Base-by-base conservation (phyloP, 2,888 invertebrate genomes). In the Aquatica leii region DNA sequence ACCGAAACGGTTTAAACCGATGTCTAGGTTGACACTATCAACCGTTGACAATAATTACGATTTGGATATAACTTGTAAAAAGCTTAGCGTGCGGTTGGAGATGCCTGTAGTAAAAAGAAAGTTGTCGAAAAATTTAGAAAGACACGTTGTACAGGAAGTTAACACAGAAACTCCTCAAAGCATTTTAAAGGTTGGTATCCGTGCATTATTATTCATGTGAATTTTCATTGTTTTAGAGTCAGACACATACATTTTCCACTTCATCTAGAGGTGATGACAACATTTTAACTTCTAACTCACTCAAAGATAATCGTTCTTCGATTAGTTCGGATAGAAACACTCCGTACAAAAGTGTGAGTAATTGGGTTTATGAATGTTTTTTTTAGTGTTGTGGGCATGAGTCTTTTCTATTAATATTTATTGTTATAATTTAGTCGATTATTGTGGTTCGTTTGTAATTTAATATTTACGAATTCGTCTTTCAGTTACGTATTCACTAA, bases 131-230 rank as follows among this genome's bases (percentile, higher is more conserved):
- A 56, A 11, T 4, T 9, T 18, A 2, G 43, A 15, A 9, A 15
- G 50, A 11, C 8, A 9, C 1, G 14, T n/a, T 12, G 31, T 1
- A 12, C 6, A 3, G 9, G 1, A n/a, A 34, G 14, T 8, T 9
- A 43, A 15, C 2, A 43, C 15, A 2, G 82, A 78, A 0, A 88
- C 88, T 0, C 89, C 89, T 0, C 88, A 88, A 59, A 89, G 89
- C 62, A 90, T 90, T 69, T 80, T 90, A 8, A 90, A 90, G 83
- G 87, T 86, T 69, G 65, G 53, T 37, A 31, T 2, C 14, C 2
- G 1, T 8, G 11, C 14, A 9, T n/a, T n/a, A n/a, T n/a, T n/a
- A n/a, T n/a, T n/a, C n/a, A 17, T 35, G 35, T 17, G 8, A 37
- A 9, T 14, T 31, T 17, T n/a, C 4, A 31, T 6, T 14, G 14